Evolutionary conservation across 2,113 vertebrate genomes (phyloP), one percentile per base, ranked within the genome.

Genomic region (Camelus bactrianus): DNA sequence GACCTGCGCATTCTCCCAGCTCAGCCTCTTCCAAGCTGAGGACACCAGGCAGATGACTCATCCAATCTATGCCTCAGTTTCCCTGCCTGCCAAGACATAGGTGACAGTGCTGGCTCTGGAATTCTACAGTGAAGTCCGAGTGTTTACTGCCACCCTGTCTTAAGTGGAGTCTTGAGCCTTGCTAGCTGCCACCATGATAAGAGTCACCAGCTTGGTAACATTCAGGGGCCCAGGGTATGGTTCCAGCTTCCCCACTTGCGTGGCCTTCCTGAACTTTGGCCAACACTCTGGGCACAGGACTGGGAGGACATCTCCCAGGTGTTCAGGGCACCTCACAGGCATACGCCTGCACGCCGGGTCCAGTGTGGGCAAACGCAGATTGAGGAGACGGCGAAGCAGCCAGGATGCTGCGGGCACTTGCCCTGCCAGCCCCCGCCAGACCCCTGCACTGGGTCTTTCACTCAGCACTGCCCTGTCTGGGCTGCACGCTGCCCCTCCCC

Each of bases 61-160:
- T 22, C 30, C 4, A 22, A 9, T 4, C 87, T 35, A 0, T 65
- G 89, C 86, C 62, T 95, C 56, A 30, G 76, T 93, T 87, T 89
- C 89, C 89, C 82, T 5, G 3, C 42, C 54, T 22, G 2, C n/a
- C n/a, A 24, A 26, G 69, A 81, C 82, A 85, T 0, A 16, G 50
- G 42, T 5, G 38, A 16, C 1, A 3, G 8, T 0, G 0, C 2
- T 5, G 42, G 32, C n/a, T 26, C 26, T 30, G 5, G 22, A 70
- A 46, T 50, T 35, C 64, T 46, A 15, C 32, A 32, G 0, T 3
- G 65, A 88, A 46, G 35, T 1, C 54, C 0, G 14, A 56, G 16
- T 30, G 22, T 14, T 46, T 73, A 75, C 73, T 46, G 38, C 46
- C 3, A 6, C 60, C 10, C 6, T 17, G 32, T 32, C 28, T 86